Percentiles rank a stretch among this genome's conserved stretches.
Evolutionary conservation across 2,888 invertebrate species (phyloP).

Genomic region (Acronicta aceris): DNA sequence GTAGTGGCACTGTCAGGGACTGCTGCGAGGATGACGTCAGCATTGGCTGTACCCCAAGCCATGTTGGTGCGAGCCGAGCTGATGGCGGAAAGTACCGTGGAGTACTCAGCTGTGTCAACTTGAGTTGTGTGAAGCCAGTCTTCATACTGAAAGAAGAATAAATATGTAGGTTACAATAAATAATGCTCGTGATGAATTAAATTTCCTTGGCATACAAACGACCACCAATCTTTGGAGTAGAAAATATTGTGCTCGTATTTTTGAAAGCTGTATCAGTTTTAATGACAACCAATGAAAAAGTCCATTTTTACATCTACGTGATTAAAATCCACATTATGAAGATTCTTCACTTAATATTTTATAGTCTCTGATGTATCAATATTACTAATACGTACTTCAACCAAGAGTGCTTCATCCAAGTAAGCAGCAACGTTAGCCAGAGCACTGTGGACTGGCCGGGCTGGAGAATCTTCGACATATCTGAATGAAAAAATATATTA

Average conservation of each 20-base stretch:
- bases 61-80: conserved; percentile 74
- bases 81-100: conserved; percentile 69
- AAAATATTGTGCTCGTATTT: too few species aligned
- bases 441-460: conserved; percentile 75
- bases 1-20: conserved; percentile 66
- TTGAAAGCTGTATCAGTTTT: too few species aligned
- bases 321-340: too few species aligned
- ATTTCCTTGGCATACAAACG: too few species aligned
- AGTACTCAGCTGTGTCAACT: conserved; percentile 64
- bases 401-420: conserved; percentile 72
- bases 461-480: conserved; percentile 79
- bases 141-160: conserved; percentile 70
- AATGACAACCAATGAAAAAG: too few species aligned
- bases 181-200: not conserved
- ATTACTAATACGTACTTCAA: conserved; percentile 66
- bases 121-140: conserved; percentile 76
- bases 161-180: not conserved
- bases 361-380: too few species aligned
- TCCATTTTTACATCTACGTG: too few species aligned
- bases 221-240: too few species aligned
- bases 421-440: conserved; percentile 80
- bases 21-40: conserved; percentile 70
- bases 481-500: conserved; percentile 57
- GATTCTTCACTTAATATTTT: too few species aligned
- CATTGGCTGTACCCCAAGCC: conserved; percentile 77